Percentiles rank a stretch among this genome's conserved stretches.
Conservation (phyloP, 1,140 invertebrate genomes). For the Listronotus bonariensis region DNA sequence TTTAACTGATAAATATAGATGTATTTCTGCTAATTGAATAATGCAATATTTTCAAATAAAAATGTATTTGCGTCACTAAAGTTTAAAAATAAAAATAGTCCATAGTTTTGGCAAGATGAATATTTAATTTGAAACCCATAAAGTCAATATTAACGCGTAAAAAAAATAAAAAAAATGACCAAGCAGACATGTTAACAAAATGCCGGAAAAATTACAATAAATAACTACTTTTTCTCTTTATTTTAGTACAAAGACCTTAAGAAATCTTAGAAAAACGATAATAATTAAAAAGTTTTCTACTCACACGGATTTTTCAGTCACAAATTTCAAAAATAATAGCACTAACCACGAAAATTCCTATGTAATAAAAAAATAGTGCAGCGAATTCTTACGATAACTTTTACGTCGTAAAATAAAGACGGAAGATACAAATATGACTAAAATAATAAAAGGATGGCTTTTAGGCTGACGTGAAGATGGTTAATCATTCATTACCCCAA, state of each 20-base stretch:
- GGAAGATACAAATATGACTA: no score
- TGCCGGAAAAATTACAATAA: not conserved
- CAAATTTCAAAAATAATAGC: slow-evolving; percentile 18
- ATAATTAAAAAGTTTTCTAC: not conserved
- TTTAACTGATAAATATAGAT: no score
- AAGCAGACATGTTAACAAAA: slow-evolving; percentile 7
- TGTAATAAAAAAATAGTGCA: no score
- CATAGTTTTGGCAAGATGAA: not conserved
- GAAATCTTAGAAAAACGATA: not conserved
- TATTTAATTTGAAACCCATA: not conserved
- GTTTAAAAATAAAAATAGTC: not conserved
- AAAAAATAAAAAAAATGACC: not conserved
- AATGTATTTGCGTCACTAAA: not conserved
- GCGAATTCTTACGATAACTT: no score
- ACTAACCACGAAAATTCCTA: not conserved
- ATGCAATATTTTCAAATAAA: no score
- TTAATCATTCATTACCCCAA: no score
- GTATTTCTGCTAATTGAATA: no score
- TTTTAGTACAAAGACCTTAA: not conserved
- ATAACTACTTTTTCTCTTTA: not conserved
- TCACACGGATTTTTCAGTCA: slow-evolving; percentile 25
- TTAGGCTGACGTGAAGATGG: no score
- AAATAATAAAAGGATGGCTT: no score
- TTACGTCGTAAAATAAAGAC: no score
- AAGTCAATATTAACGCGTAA: not conserved